Percentiles rank a stretch among this genome's conserved stretches.
These are phyloP conservation scores for Isotomurus palustris DNA, from an alignment of 2,888 invertebrate species.

Conservation along the genomic window DNA sequence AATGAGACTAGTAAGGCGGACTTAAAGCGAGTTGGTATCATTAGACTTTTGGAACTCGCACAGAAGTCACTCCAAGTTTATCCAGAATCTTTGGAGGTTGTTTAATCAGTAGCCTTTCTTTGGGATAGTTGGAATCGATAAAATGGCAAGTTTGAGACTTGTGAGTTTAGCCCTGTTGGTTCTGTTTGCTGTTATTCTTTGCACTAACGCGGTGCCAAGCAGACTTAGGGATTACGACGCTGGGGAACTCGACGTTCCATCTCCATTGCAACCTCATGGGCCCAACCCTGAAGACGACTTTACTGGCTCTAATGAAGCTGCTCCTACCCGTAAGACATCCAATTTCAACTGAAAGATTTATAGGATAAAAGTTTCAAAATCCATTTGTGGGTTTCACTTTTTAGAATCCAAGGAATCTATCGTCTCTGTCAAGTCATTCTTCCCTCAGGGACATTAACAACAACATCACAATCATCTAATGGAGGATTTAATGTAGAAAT, in stretches of 20 bases:
- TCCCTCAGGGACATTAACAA: neutral
- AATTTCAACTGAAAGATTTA: neutral
- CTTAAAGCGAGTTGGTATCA: too few relatives aligned
- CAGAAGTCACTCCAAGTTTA: too few relatives aligned
- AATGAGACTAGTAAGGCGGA: too few relatives aligned
- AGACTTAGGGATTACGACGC: conserved; percentile 32
- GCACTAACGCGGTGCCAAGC: conserved; percentile 18
- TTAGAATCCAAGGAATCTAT: conserved; percentile 4
- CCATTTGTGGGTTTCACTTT: neutral
- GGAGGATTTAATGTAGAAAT: too few relatives aligned
- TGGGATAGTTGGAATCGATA: too few relatives aligned
- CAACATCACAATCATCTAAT: too few relatives aligned
- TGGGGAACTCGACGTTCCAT: conserved; percentile 24
- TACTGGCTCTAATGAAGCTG: conserved; percentile 27
- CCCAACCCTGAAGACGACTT: conserved; percentile 36
- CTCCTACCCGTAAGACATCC: conserved; percentile 14
- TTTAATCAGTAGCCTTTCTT: too few relatives aligned
- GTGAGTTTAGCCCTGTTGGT: too few relatives aligned
- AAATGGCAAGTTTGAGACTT: too few relatives aligned
- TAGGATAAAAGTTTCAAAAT: neutral
- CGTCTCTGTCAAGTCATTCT: conserved; percentile 3
- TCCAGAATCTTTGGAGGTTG: too few relatives aligned
- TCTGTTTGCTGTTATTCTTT: too few relatives aligned
- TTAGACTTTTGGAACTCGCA: too few relatives aligned
- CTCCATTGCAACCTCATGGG: conserved; percentile 25